Conservation (phyloP, 2,888 invertebrate genomes). For the Chrysina gloriosa region DNA sequence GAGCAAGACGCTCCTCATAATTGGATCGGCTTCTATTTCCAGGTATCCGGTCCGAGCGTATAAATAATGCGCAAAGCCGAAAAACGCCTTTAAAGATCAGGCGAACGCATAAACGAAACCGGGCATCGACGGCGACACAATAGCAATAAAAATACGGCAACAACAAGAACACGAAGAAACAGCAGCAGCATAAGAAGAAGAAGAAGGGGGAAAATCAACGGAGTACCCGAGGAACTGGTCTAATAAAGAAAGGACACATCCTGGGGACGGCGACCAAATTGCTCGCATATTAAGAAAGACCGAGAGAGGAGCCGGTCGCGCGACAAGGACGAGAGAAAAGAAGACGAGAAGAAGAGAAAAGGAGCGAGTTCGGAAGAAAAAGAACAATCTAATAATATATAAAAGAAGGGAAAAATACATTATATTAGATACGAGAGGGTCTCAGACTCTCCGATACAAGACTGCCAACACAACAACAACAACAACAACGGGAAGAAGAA, state of each 20-base stretch:
- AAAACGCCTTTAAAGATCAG: too few relatives aligned
- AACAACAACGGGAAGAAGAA: conserved; percentile 50
- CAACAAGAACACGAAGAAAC: neutral
- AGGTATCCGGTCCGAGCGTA: too few relatives aligned
- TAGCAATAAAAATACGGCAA: conserved; percentile 3
- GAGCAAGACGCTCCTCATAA: too few relatives aligned
- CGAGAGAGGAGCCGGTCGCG: neutral
- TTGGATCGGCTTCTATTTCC: too few relatives aligned
- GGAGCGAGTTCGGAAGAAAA: conserved; percentile 51
- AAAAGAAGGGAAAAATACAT: conserved; percentile 58
- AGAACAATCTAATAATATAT: conserved; percentile 57
- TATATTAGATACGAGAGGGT: conserved; percentile 57
- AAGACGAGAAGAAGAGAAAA: conserved; percentile 2
- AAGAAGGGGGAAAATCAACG: neutral
- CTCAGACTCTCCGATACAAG: conserved; percentile 44
- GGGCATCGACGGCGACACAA: conserved; percentile 1
- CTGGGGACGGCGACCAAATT: conserved; percentile 12
- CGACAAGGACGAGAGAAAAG: neutral
- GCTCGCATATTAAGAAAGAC: conserved; percentile 14
- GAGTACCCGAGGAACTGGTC: neutral
- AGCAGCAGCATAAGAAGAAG: neutral
- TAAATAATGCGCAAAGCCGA: too few relatives aligned
- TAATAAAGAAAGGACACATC: conserved; percentile 2
- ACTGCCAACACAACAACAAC: conserved; percentile 37
- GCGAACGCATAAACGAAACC: neutral